phyloP scores from a whole-genome alignment of 2,797 vertebrate genomes.

The Myiotriccus ornatus region DNA sequence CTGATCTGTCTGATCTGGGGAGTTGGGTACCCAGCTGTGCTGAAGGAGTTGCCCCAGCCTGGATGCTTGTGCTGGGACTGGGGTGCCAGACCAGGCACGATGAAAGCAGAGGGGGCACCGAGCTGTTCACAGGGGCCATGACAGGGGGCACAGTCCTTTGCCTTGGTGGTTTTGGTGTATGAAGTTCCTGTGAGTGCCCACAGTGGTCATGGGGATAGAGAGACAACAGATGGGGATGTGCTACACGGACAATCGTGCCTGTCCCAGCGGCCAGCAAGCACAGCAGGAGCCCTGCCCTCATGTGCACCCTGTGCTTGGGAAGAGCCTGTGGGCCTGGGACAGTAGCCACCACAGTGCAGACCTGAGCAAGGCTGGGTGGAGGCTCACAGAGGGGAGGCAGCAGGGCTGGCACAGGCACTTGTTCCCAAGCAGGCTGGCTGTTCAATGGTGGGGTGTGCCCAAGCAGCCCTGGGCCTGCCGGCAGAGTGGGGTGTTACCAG shows the following conservation, averaged over 20 bases:
- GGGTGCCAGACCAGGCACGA: neutral
- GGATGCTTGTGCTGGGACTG: neutral
- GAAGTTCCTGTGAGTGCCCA: neutral
- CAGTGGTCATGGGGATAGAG: neutral
- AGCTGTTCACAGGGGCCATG: rapidly evolving
- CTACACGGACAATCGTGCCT: neutral
- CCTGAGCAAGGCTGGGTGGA: rapidly evolving
- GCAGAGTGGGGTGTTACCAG: neutral
- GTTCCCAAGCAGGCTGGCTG: rapidly evolving
- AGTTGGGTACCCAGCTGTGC: rapidly evolving
- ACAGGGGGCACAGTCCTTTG: rapidly evolving
- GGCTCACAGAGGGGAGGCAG: neutral
- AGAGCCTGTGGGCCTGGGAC: rapidly evolving
- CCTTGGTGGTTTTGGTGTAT: neutral
- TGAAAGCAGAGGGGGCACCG: neutral
- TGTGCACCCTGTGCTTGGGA: rapidly evolving
- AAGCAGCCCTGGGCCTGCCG: neutral
- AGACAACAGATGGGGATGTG: neutral
- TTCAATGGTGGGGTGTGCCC: neutral
- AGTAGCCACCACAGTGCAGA: rapidly evolving
- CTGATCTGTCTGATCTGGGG: slow-evolving; percentile 46
- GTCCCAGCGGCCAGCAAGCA: rapidly evolving
- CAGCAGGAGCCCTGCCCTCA: neutral
- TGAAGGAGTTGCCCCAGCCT: rapidly evolving
- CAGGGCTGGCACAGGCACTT: neutral